phyloP scores from a whole-genome alignment of 2,888 invertebrate genomes.

The Caenorhabditis macrosperma region DNA sequence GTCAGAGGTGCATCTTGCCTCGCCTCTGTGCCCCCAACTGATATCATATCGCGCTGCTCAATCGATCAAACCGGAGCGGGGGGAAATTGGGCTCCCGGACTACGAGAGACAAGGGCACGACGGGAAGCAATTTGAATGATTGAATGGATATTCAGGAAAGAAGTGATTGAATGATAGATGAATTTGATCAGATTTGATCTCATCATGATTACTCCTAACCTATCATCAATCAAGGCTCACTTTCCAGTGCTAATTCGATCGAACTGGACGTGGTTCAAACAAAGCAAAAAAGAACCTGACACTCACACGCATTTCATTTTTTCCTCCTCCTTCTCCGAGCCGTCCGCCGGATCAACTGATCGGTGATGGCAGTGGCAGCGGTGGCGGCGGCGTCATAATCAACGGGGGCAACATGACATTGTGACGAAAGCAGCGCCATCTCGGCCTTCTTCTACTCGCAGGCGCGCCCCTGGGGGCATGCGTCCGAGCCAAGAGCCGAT shows the following conservation, averaged over 20 bases:
- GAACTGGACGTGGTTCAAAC: too few species aligned
- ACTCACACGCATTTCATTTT: not conserved
- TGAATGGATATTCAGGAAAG: not conserved
- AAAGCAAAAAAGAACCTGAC: not conserved
- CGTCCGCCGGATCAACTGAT: slow-evolving; percentile 1
- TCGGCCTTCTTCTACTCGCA: slow-evolving; percentile 23
- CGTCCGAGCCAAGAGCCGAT: slow-evolving; percentile 47
- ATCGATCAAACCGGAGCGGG: not conserved
- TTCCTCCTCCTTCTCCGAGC: not conserved
- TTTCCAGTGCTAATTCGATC: too few species aligned
- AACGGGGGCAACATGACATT: slow-evolving; percentile 55
- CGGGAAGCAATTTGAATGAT: not conserved
- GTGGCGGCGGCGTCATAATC: slow-evolving; percentile 52
- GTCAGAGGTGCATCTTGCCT: not conserved
- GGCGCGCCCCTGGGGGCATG: slow-evolving; percentile 43
- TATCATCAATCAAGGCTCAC: not conserved
- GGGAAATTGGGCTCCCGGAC: too few species aligned
- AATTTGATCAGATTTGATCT: too few species aligned
- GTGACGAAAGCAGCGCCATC: slow-evolving; percentile 52
- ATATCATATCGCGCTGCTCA: not conserved
- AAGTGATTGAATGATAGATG: not conserved
- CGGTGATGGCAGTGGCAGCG: slow-evolving; percentile 1
- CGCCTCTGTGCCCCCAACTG: not conserved
- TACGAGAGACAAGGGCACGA: too few species aligned
- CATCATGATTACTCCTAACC: not conserved